phyloP scores from a whole-genome alignment of 2,113 vertebrate genomes.

The Empidonax alnorum region DNA sequence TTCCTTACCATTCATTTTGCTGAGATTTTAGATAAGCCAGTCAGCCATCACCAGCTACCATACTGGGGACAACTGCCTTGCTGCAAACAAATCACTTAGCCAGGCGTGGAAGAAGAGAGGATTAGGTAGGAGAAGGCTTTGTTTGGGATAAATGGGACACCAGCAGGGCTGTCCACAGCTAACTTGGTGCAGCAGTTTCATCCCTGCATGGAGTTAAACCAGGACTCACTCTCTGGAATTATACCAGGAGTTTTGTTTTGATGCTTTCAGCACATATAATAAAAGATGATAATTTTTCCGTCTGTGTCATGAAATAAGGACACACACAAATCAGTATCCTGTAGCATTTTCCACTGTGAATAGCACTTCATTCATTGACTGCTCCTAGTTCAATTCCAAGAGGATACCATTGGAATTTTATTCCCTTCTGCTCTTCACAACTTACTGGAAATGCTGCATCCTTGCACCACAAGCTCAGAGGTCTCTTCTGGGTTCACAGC shows the following conservation, averaged over 20 bases:
- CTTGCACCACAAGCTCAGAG: neutral
- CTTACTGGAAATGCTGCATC: neutral
- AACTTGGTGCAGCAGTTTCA: neutral
- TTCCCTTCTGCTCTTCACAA: neutral
- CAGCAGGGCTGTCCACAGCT: neutral
- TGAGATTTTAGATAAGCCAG: neutral
- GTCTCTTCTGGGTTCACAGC: accelerated
- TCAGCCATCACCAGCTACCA: neutral
- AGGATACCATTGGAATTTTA: neutral
- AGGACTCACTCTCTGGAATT: neutral
- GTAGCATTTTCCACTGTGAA: neutral
- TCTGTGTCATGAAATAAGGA: neutral
- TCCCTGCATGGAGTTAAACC: neutral
- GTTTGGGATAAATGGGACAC: conserved; percentile 2
- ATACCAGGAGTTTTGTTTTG: neutral
- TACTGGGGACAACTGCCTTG: neutral
- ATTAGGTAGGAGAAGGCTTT: neutral
- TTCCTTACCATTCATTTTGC: neutral
- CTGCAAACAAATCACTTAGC: conserved; percentile 33
- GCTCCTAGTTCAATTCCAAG: neutral
- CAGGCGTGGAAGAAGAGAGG: neutral
- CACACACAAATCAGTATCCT: neutral
- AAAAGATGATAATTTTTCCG: neutral
- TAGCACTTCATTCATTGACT: neutral
- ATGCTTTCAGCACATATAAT: neutral